Base-by-base conservation (phyloP, 2,888 invertebrate genomes). In the Palloptera scutellata region DNA sequence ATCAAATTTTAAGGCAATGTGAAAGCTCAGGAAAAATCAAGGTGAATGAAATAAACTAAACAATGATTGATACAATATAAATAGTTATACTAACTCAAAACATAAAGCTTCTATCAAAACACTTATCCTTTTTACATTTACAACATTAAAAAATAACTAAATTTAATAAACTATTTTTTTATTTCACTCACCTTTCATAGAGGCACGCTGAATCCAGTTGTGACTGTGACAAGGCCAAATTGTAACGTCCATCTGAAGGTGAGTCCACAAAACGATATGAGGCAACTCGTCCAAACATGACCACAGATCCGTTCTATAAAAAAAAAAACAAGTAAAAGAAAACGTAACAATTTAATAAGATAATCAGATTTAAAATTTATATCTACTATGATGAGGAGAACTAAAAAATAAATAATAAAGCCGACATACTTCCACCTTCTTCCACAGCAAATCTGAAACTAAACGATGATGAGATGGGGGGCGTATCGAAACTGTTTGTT, bases 261-360 rank as follows among this genome's bases (percentile, higher is more conserved):
- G 94, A 93, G 85, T 95, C 94, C 77, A 94, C 88, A 86, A 94
- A 94, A 75, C 93, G 89, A 86, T 93, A 94, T 52, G 93, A 93
- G 78, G 94, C 93, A 77, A 93, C 92, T 74, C 94, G 90, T 61
- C 94, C 94, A 84, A 95, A 94, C 87, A 93, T 94, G 68, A 94
- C 90, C 73, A 94, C 88, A 76, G 92, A 91, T 71, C 94, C 94
- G 86, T 94, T 93, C 90, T 92, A 87, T 15, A 81, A 53, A 45
- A 20, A 1, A 57, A 55, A 59, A 48, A 48, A n/a, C 10, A 3
- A 40, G 10, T 55, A n/a, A n/a, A 1, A 54, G n/a, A n/a, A n/a
- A n/a, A n/a, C n/a, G n/a, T n/a, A n/a, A 1, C 13, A 40, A 12
- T 13, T n/a, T 13, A 55, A 30, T 17, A 20, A 55, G 20, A 55